Conservation (phyloP, 2,113 vertebrate species). For the Saimiri boliviensis region DNA sequence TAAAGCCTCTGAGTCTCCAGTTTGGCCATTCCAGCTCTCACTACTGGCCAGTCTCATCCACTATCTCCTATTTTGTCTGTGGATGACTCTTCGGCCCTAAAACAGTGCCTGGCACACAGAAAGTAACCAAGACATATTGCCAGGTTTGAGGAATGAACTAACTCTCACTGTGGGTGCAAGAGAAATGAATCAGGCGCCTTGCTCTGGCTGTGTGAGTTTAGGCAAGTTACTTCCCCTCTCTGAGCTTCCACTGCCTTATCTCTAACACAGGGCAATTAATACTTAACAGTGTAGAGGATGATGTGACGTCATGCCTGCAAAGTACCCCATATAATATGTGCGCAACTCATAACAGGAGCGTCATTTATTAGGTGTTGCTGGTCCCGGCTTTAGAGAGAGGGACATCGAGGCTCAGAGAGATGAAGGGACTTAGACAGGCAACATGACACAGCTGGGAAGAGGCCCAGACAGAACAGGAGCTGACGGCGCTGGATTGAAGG, state of each 20-base stretch:
- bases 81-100: neutral
- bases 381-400: neutral
- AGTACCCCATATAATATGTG: neutral
- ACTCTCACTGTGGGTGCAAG: neutral
- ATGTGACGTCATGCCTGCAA: neutral
- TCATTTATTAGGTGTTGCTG: neutral
- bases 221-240: constrained; percentile 5
- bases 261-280: neutral
- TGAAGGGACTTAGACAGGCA: neutral
- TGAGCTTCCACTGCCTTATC: neutral
- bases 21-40: neutral
- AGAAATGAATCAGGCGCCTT: neutral
- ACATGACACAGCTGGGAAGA: neutral
- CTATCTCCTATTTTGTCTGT: neutral
- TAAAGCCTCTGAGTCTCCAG: constrained; percentile 5
- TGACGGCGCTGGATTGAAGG: neutral
- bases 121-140: neutral
- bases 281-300: neutral
- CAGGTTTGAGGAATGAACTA: neutral
- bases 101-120: neutral
- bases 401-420: neutral
- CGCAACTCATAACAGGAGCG: neutral
- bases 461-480: neutral
- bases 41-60: neutral
- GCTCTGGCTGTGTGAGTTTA: neutral